A percentile compares a stretch with the other conserved stretches of the same genome.
Evolutionary conservation across 2,113 vertebrate species (phyloP).

Genomic region (Upupa epops): DNA sequence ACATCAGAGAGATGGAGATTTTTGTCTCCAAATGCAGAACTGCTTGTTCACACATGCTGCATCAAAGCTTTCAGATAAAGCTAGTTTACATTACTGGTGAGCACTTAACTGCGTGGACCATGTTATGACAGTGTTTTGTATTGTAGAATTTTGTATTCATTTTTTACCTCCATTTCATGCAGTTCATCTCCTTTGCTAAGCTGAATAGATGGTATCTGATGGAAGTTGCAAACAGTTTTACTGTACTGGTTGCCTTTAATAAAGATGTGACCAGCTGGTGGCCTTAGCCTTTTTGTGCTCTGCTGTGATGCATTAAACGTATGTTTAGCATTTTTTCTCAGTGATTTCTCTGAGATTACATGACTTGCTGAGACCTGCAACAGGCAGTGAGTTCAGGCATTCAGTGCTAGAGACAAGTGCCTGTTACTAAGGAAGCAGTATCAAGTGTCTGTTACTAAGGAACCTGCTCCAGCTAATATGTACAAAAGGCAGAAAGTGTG

Average conservation of each 20-base stretch:
- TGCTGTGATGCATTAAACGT: not conserved
- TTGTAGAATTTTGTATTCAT: not conserved
- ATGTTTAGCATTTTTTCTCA: not conserved
- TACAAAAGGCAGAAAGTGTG: not conserved
- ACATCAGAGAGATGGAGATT: not conserved
- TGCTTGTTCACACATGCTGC: conserved; percentile 54
- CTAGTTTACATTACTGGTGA: not conserved
- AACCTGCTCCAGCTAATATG: not conserved
- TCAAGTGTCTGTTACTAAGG: not conserved
- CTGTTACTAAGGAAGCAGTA: not conserved
- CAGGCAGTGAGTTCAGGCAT: not conserved
- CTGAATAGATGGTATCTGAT: not conserved
- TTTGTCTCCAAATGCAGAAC: not conserved
- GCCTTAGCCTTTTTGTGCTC: not conserved
- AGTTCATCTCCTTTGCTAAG: not conserved
- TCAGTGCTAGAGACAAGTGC: not conserved
- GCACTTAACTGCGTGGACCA: not conserved
- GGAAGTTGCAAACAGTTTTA: not conserved
- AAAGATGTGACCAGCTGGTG: not conserved
- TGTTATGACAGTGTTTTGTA: not conserved
- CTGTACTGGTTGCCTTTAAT: not conserved
- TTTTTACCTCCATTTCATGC: not conserved
- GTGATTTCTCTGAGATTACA: not conserved
- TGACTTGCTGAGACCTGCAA: not conserved
- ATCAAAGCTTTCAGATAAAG: conserved; percentile 35